Percentiles rank a stretch among this genome's conserved stretches.
These are phyloP conservation scores for Cotesia vestalis DNA, from an alignment of 1,140 invertebrate species.

Conservation along the genomic window DNA sequence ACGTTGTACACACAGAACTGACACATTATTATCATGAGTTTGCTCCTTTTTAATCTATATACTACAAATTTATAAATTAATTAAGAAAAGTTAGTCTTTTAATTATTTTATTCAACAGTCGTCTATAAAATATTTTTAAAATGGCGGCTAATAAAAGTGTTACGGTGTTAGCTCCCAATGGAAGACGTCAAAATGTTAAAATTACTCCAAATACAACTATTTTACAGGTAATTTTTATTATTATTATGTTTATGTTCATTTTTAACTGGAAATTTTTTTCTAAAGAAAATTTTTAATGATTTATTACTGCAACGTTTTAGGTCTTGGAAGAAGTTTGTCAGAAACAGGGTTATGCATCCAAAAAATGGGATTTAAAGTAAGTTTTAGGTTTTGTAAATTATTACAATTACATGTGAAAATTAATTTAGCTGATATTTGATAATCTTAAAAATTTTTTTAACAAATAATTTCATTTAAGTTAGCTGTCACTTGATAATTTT, in stretches of 20 bases:
- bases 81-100: no score
- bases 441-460: no score
- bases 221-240: conserved; percentile 68
- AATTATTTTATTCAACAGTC: no score
- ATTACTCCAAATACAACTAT: conserved; percentile 76
- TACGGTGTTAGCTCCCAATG: conserved; percentile 74
- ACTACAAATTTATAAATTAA: no score
- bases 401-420: no score
- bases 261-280: conserved; percentile 35
- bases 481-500: no score
- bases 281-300: background rate
- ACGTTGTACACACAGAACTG: no score
- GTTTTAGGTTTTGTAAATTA: conserved; percentile 26
- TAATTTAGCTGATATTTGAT: no score
- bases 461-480: no score
- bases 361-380: conserved; percentile 79
- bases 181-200: conserved; percentile 73
- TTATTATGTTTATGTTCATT: conserved; percentile 20
- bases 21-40: no score
- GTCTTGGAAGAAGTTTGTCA: conserved; percentile 82
- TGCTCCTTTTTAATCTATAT: no score
- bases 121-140: no score
- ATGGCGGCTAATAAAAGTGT: conserved; percentile 60
- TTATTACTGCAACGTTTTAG: conserved; percentile 61
- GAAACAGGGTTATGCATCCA: conserved; percentile 76